These are phyloP conservation scores for Notiomystis cincta DNA, from an alignment of 2,113 vertebrate genomes.

Conservation along the genomic window DNA sequence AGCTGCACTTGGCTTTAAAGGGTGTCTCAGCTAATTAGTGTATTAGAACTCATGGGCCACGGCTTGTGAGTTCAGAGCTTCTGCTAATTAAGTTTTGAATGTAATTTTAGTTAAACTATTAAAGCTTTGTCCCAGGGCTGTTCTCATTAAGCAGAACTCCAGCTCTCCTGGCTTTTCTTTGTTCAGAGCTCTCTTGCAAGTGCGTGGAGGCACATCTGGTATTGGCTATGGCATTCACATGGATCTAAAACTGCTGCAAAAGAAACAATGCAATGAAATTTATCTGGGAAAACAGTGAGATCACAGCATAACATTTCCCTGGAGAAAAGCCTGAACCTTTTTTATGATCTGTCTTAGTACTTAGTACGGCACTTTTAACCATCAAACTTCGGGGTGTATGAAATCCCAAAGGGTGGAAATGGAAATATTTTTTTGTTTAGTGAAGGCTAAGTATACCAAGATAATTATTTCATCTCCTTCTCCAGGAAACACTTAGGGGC, in stretches of 20 bases:
- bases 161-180: slow-evolving; percentile 49
- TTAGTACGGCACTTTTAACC: background rate
- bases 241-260: slow-evolving; percentile 32
- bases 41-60: slow-evolving; percentile 59
- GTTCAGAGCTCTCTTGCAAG: slow-evolving; percentile 35
- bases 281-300: slow-evolving; percentile 63
- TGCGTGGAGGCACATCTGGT: slow-evolving; percentile 41
- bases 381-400: background rate
- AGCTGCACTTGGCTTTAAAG: slow-evolving; percentile 46
- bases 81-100: slow-evolving; percentile 74
- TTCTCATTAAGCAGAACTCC: slow-evolving; percentile 51
- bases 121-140: slow-evolving; percentile 66
- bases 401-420: slow-evolving; percentile 9
- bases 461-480: background rate
- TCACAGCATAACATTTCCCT: slow-evolving; percentile 44
- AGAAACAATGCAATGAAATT: slow-evolving; percentile 57
- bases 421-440: slow-evolving; percentile 31
- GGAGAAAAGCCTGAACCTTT: slow-evolving; percentile 49
- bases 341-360: slow-evolving; percentile 36
- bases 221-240: slow-evolving; percentile 25
- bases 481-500: background rate
- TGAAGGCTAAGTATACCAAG: background rate
- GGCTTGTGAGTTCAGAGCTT: slow-evolving; percentile 68
- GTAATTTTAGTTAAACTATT: slow-evolving; percentile 74
- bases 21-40: slow-evolving; percentile 71